A percentile compares a stretch with the other conserved stretches of the same genome.
These are phyloP conservation scores for Drosophila koepferae DNA, from an alignment of 2,888 invertebrate species.

Conservation along the genomic window DNA sequence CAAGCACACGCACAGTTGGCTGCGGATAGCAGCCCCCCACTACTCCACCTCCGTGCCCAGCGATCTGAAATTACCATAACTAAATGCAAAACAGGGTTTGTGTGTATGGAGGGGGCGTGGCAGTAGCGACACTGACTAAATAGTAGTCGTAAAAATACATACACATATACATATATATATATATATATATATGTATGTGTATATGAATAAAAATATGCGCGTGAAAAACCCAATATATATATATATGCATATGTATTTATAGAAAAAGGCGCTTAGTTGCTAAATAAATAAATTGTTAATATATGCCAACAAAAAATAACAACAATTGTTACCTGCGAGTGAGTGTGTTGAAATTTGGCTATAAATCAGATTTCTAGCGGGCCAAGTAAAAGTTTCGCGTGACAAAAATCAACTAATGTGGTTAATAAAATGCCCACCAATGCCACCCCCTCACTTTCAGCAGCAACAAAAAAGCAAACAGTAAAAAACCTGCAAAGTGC, in stretches of 20 bases:
- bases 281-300: slow-evolving; percentile 75
- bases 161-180: too few species aligned
- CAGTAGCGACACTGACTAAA: slow-evolving; percentile 45
- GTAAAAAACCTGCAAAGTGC: slow-evolving; percentile 41
- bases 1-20: slow-evolving; percentile 64
- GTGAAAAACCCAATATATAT: slow-evolving; percentile 6
- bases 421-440: slow-evolving; percentile 64
- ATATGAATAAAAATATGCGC: slow-evolving; percentile 19
- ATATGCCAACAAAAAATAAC: slow-evolving; percentile 53
- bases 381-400: slow-evolving; percentile 67
- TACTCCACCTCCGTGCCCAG: background rate
- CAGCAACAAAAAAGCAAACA: slow-evolving; percentile 13
- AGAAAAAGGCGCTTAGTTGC: slow-evolving; percentile 40
- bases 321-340: slow-evolving; percentile 28
- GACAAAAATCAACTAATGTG: slow-evolving; percentile 82
- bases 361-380: slow-evolving; percentile 71
- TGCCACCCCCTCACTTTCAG: background rate
- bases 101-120: slow-evolving; percentile 18
- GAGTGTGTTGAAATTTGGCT: slow-evolving; percentile 69
- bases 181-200: too few species aligned
- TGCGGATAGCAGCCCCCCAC: slow-evolving; percentile 4
- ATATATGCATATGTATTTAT: background rate
- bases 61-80: slow-evolving; percentile 66
- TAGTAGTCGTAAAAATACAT: slow-evolving; percentile 27
- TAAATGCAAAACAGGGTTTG: slow-evolving; percentile 51